A percentile compares a stretch with the other conserved stretches of the same genome.
phyloP scores from a whole-genome alignment of 2,113 vertebrate genomes.

The cattle (Bos taurus) region ARS-UCD2.0 NC_037344.1:28234501-28235000 shows the following conservation, averaged over 20 bases:
- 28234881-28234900: too few species aligned
- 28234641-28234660: background rate
- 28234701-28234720: background rate
- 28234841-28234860: too few species aligned
- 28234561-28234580: background rate
- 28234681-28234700: background rate
- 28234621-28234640: background rate
- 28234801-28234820: background rate
- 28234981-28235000: too few species aligned
- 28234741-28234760: background rate
- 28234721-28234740: background rate
- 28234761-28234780: background rate
- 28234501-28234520: background rate
- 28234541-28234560: background rate
- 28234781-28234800: background rate
- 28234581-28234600: background rate
- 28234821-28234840: background rate
- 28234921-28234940: too few species aligned
- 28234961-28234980: too few species aligned
- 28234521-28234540: background rate
- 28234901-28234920: too few species aligned
- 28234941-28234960: too few species aligned
- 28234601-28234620: background rate
- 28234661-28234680: background rate
- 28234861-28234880: fast-evolving